A percentile compares a stretch with the other conserved stretches of the same genome.
Evolutionary conservation across 2,888 invertebrate species (phyloP).

Genomic region (Andrena trimmerana): DNA sequence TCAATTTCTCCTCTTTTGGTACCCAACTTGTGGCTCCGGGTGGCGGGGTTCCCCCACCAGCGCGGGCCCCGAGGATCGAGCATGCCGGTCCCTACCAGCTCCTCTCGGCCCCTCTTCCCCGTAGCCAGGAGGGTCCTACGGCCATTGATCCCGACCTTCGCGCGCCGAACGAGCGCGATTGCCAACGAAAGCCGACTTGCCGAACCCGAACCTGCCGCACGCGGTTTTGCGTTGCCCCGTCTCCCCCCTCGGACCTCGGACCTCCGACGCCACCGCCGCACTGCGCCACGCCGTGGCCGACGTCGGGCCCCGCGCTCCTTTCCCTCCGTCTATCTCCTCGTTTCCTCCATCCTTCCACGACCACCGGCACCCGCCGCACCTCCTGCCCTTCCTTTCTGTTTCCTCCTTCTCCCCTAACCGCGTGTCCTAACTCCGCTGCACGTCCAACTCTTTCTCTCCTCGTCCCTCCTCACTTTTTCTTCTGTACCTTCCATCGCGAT

Average conservation of each 20-base stretch:
- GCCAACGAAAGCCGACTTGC: constrained; percentile 83
- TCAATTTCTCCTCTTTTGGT: constrained; percentile 77
- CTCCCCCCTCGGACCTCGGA: constrained; percentile 21
- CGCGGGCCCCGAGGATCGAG: constrained; percentile 63
- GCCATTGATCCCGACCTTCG: constrained; percentile 85
- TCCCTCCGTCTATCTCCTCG: constrained; percentile 56
- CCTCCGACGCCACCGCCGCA: constrained; percentile 6
- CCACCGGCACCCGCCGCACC: constrained; percentile 57
- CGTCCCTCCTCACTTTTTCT: constrained; percentile 15
- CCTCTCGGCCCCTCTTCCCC: constrained; percentile 38
- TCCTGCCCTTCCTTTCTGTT: constrained; percentile 64
- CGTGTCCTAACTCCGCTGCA: constrained; percentile 59
- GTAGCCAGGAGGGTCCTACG: constrained; percentile 81
- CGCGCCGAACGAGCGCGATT: constrained; percentile 84
- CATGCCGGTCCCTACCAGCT: constrained; percentile 64
- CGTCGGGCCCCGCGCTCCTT: constrained; percentile 34
- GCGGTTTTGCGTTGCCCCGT: constrained; percentile 66
- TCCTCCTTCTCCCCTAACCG: constrained; percentile 65
- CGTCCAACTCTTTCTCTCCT: constrained; percentile 41
- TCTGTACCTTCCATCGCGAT: constrained; percentile 57
- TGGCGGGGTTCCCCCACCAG: constrained; percentile 62
- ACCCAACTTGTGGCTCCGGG: constrained; percentile 74
- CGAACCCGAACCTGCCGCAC: constrained; percentile 84
- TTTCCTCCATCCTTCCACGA: constrained; percentile 67
- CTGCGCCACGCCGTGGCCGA: constrained; percentile 32